Conservation (phyloP, 2,888 invertebrate genomes). For the Drosophila pseudotakahashii region DNA sequence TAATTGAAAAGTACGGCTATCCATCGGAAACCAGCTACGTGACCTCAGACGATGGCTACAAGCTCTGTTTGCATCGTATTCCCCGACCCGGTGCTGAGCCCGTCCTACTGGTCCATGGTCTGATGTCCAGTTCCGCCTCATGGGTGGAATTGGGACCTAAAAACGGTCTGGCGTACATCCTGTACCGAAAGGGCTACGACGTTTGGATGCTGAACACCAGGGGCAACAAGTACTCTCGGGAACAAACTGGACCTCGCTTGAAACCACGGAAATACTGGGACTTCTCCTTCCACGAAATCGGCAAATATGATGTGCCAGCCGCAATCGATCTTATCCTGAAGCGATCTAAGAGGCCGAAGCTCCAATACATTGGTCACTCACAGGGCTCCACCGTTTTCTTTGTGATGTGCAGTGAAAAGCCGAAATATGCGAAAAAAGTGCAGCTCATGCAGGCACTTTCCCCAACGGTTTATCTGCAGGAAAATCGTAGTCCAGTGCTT, state of each 20-base stretch:
- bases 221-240: slow-evolving; percentile 52
- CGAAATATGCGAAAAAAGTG: slow-evolving; percentile 37
- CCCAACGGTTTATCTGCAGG: slow-evolving; percentile 53
- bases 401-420: slow-evolving; percentile 53
- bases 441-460: slow-evolving; percentile 58
- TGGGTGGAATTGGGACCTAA: slow-evolving; percentile 57
- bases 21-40: slow-evolving; percentile 42
- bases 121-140: slow-evolving; percentile 58
- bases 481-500: slow-evolving; percentile 52
- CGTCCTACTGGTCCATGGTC: slow-evolving; percentile 51
- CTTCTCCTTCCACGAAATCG: slow-evolving; percentile 66
- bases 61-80: slow-evolving; percentile 52
- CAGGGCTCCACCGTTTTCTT: slow-evolving; percentile 62
- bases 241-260: background rate
- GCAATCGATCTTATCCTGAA: slow-evolving; percentile 38
- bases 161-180: slow-evolving; percentile 50
- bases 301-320: slow-evolving; percentile 49
- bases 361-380: slow-evolving; percentile 62
- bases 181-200: slow-evolving; percentile 50
- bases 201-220: slow-evolving; percentile 63
- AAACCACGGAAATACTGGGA: slow-evolving; percentile 35
- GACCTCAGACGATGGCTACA: slow-evolving; percentile 43
- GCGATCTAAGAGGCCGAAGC: background rate
- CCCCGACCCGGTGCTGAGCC: slow-evolving; percentile 35
- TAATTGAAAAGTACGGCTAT: slow-evolving; percentile 48